Base-by-base conservation (phyloP, 23 tunicate species). In the Phallusia fumigata region DNA sequence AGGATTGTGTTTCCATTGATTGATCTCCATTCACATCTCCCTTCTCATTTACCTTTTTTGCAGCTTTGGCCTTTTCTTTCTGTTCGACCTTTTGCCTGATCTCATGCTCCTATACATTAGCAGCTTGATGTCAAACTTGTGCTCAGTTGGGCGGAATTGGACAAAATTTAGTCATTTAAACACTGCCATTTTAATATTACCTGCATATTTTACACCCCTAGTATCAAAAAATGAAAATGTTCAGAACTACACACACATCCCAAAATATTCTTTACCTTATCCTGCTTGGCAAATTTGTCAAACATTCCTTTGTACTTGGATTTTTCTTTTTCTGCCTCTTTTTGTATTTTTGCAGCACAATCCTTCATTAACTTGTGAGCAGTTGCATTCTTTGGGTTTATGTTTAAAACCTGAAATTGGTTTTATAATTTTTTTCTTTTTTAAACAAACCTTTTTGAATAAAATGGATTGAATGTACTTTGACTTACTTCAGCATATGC, bases 221-320 rank as follows among this genome's bases (percentile, higher is more conserved):
- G n/a, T n/a, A n/a, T n/a, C n/a, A n/a, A n/a, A n/a, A n/a, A n/a
- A n/a, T n/a, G n/a, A n/a, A n/a, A 40, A 40, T 40, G 47, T 40
- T 40, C 47, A n/a, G n/a, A n/a, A n/a, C n/a, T n/a, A n/a, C n/a
- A n/a, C 47, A 40, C 47, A 40, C 47, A 40, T n/a, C n/a, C n/a
- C 5, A 40, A 10, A 40, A 40, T 40, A 40, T 40, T 40, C 10
- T 40, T 40, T 44, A 90, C 95, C 84, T 86, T 80, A 69, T 91
- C 96, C 73, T 91, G 88, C 36, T 79, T 74, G 33, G 79, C 84
- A 69, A 91, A 91, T 49, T 81, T 86, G 44, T 91, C 96, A 82
- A 91, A 91, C 96, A 91, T 91, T 79, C 90, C 90, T 0, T 52
- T 65, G 65, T 82, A 91, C 22, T 31, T 49, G 51, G 79, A 52